These are phyloP conservation scores for Diadema setosum DNA, from an alignment of 35 echinoderm and acorn worm species.

Conservation along the genomic window DNA sequence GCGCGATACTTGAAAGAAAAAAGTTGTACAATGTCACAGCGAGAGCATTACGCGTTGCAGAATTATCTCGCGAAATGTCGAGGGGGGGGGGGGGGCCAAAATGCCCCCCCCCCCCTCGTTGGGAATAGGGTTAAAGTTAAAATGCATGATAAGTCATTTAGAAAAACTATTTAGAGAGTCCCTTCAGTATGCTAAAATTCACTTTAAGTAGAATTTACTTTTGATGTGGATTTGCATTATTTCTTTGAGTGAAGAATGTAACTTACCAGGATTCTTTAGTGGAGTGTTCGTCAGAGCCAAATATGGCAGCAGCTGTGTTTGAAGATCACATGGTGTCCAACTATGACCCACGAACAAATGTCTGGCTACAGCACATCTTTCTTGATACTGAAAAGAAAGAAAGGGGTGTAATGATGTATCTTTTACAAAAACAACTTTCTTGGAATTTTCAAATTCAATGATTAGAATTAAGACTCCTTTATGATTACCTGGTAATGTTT, in stretches of 20 bases:
- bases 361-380: conserved; percentile 69
- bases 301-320: conserved; percentile 85
- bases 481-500: background rate
- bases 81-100: too few species aligned
- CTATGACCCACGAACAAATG: conserved; percentile 78
- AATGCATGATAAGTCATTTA: background rate
- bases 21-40: too few species aligned
- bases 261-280: conserved; percentile 52
- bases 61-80: too few species aligned
- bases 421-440: background rate
- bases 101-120: too few species aligned
- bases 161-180: background rate
- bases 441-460: background rate
- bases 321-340: conserved; percentile 84
- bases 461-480: background rate
- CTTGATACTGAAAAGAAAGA: conserved; percentile 60
- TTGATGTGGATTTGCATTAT: too few species aligned
- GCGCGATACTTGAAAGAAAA: too few species aligned
- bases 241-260: background rate
- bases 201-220: too few species aligned
- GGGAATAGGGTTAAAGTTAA: too few species aligned
- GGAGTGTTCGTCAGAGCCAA: conserved; percentile 63
- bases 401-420: background rate
- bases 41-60: too few species aligned
- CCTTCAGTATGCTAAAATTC: background rate